Evolutionary conservation across 2,797 vertebrate species (phyloP), one percentile per base, ranked within the genome.

Genomic region (Poecile montanus): DNA sequence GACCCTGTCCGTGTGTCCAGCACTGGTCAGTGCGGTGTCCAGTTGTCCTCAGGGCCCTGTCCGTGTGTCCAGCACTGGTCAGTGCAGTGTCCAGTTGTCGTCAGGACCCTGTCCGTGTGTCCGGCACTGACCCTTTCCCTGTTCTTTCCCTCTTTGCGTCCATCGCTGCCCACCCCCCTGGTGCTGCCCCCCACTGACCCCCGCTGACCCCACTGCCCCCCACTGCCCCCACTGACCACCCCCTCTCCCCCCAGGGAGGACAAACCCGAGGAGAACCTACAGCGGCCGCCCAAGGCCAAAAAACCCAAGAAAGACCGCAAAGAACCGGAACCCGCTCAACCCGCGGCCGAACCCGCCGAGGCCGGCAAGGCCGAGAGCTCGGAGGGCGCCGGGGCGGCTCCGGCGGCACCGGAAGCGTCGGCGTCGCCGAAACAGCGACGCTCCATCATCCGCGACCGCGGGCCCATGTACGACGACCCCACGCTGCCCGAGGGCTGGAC

Each of bases 401-500:
- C 77, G 34, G 77, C 76, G 17, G 76, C 76, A 4, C 97, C 98
- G 1, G 98, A 98, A 83, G 97, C 98, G 14, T 98, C 98, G 11
- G 98, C 98, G 18, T 99, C 98, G 9, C 98, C 98, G 34, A 98
- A 98, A 71, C 99, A 99, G 95, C 98, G 99, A 7, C 99, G 99
- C 18, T 99, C 99, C 26, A 97, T 99, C 91, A 99, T 99, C 78
- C 98, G 99, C 38, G 99, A 99, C 96, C 98, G 99, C 5, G 99
- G 99, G 4, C 99, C 99, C 6, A 98, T 99, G 97, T 99, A 99
- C 23, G 98, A 99, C 2, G 99, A 99, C 96, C 99, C 99, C 17
- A 98, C 99, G 5, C 98, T 99, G 81, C 99, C 99, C 6, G 98
- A 99, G 94, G 99, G 99, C 73, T 99, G 99, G 99, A 99, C 98